phyloP scores from a whole-genome alignment of 2,888 invertebrate genomes.

The Habrosyne pyritoides region DNA sequence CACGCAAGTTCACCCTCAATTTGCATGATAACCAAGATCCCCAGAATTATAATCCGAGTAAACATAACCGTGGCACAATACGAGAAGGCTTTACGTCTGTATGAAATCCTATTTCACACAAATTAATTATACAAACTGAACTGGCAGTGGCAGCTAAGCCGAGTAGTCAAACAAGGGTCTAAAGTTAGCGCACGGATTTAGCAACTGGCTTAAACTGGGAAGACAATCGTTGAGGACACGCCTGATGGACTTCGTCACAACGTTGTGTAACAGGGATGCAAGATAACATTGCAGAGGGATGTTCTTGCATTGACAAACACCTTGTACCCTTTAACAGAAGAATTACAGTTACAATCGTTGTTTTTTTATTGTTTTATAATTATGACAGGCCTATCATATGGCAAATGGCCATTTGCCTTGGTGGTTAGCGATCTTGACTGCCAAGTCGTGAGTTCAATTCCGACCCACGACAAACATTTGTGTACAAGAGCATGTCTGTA shows the following conservation, averaged over 20 bases:
- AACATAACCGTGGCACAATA: constrained; percentile 4
- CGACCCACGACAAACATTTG: no score
- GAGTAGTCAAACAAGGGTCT: constrained; percentile 34
- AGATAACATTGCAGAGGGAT: neutral
- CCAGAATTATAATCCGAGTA: constrained; percentile 2
- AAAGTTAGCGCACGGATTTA: constrained; percentile 41
- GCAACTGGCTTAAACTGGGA: constrained; percentile 30
- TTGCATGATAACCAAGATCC: constrained; percentile 9
- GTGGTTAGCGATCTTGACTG: no score
- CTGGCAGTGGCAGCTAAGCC: constrained; percentile 27
- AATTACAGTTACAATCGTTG: no score
- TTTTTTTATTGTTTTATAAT: no score
- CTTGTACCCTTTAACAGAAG: no score
- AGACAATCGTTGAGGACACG: constrained; percentile 37
- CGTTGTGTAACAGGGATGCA: neutral
- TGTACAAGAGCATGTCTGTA: no score
- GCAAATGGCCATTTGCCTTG: no score
- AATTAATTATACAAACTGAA: constrained; percentile 21
- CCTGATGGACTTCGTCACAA: constrained; percentile 24
- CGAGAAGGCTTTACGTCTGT: neutral
- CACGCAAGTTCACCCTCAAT: constrained; percentile 1
- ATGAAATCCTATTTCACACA: constrained; percentile 19
- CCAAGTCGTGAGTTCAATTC: no score
- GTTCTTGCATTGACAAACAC: no score
- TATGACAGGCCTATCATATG: no score